Percentiles rank a stretch among this genome's conserved stretches.
phyloP scores from a whole-genome alignment of 2,113 vertebrate species.

The Rhinopomastus cyanomelas region DNA sequence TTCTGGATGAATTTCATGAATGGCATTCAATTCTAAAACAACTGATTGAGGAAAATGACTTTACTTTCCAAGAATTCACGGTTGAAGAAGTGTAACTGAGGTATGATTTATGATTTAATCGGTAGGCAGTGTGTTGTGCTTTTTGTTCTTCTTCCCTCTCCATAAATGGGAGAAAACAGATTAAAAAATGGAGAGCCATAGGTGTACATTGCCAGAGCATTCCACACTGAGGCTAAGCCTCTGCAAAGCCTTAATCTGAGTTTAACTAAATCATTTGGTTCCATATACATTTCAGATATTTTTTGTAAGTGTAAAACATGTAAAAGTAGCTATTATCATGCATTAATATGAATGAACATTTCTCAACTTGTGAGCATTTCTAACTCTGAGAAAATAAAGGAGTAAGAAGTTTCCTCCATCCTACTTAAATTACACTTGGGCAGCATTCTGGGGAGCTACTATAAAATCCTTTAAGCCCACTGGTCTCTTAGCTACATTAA shows the following conservation, averaged over 20 bases:
- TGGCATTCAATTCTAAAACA: not conserved
- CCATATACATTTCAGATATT: constrained; percentile 13
- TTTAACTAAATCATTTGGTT: constrained; percentile 46
- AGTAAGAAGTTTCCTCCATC: constrained; percentile 34
- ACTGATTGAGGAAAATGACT: not conserved
- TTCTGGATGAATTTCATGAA: not conserved
- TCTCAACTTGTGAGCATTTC: not conserved
- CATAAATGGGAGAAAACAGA: too few relatives aligned
- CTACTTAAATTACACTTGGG: constrained; percentile 27
- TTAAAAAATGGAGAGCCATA: not conserved
- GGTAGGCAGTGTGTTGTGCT: not conserved
- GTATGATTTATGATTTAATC: not conserved
- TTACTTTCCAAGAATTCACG: constrained; percentile 15
- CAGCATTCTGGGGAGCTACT: constrained; percentile 47
- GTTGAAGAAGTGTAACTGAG: not conserved
- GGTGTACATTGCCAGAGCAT: not conserved
- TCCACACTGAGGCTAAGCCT: not conserved
- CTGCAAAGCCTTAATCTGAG: constrained; percentile 21
- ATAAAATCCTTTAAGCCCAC: constrained; percentile 61
- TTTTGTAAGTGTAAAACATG: constrained; percentile 27
- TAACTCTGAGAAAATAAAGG: not conserved
- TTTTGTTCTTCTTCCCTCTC: not conserved
- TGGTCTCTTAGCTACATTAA: constrained; percentile 57
- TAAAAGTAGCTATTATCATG: constrained; percentile 12
- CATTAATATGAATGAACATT: too few relatives aligned